Conservation (phyloP, 2,797 vertebrate species). For the Bradypodion pumilum region DNA sequence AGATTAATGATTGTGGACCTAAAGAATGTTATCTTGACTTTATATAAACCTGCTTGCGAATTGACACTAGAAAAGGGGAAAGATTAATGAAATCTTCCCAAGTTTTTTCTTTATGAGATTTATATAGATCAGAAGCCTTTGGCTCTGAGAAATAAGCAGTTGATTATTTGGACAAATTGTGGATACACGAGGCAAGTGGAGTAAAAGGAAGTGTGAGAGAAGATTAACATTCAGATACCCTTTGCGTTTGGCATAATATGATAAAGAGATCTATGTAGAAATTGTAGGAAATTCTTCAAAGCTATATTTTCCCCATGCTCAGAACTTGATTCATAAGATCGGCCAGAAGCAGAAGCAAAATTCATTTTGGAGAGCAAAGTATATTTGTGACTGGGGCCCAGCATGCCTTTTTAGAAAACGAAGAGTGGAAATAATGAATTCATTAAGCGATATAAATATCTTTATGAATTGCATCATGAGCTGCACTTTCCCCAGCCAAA, state of each 20-base stretch:
- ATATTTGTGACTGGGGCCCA: no score
- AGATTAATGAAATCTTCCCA: conserved; percentile 49
- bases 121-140: conserved; percentile 39
- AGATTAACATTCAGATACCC: conserved; percentile 28
- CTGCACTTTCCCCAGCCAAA: background rate
- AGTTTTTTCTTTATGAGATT: conserved; percentile 44
- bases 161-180: conserved; percentile 55
- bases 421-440: no score
- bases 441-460: no score
- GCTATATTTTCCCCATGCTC: background rate
- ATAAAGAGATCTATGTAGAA: background rate
- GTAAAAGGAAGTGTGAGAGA: conserved; percentile 14
- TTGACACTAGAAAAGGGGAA: conserved; percentile 49
- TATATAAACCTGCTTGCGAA: conserved; percentile 45
- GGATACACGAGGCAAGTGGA: conserved; percentile 41
- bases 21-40: conserved; percentile 53
- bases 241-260: conserved; percentile 43
- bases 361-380: no score
- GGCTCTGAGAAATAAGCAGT: conserved; percentile 26
- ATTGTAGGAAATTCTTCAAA: background rate
- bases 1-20: conserved; percentile 50
- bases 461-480: no score
- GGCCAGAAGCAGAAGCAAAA: background rate
- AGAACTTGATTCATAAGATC: background rate
- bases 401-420: no score